Conservation (phyloP, 2,113 vertebrate genomes). For the Cathartes aura region DNA sequence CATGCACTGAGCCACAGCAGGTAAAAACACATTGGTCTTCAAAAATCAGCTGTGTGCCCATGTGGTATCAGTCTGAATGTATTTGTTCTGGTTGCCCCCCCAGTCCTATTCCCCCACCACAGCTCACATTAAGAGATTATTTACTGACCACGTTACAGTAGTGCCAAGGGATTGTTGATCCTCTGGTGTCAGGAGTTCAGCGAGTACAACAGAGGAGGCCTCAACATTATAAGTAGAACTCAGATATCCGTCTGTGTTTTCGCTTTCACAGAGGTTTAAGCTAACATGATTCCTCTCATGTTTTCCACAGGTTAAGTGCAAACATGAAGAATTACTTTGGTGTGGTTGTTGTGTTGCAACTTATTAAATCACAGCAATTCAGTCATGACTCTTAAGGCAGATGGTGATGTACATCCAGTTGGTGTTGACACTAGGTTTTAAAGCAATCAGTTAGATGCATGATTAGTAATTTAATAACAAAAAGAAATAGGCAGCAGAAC, state of each 20-base stretch:
- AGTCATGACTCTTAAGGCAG: not conserved
- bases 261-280: not conserved
- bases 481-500: not conserved
- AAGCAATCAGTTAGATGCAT: not conserved
- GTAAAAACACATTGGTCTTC: not conserved
- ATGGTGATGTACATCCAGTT: not conserved
- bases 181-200: not conserved
- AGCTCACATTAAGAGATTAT: not conserved
- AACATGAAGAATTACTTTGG: not conserved
- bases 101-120: not conserved
- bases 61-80: not conserved
- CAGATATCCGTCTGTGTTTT: not conserved
- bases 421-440: not conserved
- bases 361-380: not conserved
- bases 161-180: not conserved
- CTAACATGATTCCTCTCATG: not conserved
- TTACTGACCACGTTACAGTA: not conserved
- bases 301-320: not conserved
- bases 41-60: not conserved
- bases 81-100: not conserved
- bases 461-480: not conserved
- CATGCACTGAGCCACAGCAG: not conserved
- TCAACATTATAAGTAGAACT: not conserved
- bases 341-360: not conserved
- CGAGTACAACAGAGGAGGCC: not conserved